These are phyloP conservation scores for Cephonodes hylas DNA, from an alignment of 2,888 invertebrate genomes.

Conservation along the genomic window DNA sequence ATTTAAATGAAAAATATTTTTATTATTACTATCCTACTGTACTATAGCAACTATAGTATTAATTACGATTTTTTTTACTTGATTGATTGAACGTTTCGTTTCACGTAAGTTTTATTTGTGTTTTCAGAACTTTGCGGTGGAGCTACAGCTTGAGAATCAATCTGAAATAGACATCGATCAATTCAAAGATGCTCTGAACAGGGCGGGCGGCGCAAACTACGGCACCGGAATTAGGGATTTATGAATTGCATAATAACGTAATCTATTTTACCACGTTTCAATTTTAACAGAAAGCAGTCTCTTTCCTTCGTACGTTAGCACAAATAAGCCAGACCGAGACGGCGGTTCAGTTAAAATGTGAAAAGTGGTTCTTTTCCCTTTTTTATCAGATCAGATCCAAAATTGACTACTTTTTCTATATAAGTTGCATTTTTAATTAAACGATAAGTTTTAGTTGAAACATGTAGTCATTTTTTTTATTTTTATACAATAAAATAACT, in stretches of 20 bases:
- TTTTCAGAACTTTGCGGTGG: conserved; percentile 89
- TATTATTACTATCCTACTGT: too few species aligned
- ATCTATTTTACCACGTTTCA: conserved; percentile 38
- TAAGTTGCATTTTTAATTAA: conserved; percentile 7
- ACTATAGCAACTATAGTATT: too few species aligned
- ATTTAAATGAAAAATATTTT: too few species aligned
- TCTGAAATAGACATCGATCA: conserved; percentile 86
- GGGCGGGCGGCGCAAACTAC: conserved; percentile 90
- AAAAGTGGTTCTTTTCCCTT: not conserved
- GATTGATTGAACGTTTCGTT: conserved; percentile 4
- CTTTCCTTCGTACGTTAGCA: conserved; percentile 9
- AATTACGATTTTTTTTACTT: not conserved
- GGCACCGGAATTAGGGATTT: conserved; percentile 87
- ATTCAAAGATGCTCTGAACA: conserved; percentile 85
- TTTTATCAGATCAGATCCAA: conserved; percentile 6
- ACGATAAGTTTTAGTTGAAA: conserved; percentile 10
- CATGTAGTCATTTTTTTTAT: not conserved
- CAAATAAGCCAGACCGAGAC: conserved; percentile 1
- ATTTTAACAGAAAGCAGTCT: conserved; percentile 29
- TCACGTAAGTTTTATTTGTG: conserved; percentile 21
- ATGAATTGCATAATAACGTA: conserved; percentile 62
- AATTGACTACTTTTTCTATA: conserved; percentile 10
- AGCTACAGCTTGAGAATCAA: conserved; percentile 85
- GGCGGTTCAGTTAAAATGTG: not conserved
- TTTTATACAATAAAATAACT: conserved; percentile 3